Conservation (phyloP, 2,888 invertebrate genomes). For the Cheiracanthium punctorium region DNA sequence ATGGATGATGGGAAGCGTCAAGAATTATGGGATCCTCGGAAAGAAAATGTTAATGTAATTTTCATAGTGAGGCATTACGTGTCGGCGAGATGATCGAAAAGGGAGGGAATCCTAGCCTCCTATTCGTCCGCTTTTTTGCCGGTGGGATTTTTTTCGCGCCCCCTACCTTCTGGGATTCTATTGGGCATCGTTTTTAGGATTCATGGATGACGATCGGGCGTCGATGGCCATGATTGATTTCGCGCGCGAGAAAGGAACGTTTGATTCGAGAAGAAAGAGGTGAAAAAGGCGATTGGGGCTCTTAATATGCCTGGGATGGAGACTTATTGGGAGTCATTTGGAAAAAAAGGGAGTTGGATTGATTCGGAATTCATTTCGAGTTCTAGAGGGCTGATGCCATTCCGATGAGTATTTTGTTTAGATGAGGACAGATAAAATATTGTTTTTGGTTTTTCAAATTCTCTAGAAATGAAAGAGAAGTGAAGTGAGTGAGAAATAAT, state of each 20-base stretch:
- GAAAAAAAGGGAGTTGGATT: background rate
- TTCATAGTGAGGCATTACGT: constrained; percentile 66
- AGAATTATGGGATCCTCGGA: constrained; percentile 59
- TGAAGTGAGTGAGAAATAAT: no score
- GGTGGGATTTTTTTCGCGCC: constrained; percentile 12
- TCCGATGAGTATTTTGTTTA: no score
- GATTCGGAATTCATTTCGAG: no score
- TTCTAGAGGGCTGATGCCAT: no score
- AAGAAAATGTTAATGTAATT: constrained; percentile 69
- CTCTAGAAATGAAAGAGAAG: no score
- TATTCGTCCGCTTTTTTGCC: constrained; percentile 39
- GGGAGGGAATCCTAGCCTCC: constrained; percentile 36
- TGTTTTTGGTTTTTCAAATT: no score
- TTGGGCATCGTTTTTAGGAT: constrained; percentile 54
- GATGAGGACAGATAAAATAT: no score
- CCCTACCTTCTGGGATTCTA: constrained; percentile 26
- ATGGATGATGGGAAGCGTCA: constrained; percentile 54
- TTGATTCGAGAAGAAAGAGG: constrained; percentile 25
- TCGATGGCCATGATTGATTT: constrained; percentile 60
- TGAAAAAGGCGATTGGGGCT: background rate
- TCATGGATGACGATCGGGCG: constrained; percentile 51
- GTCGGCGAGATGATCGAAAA: constrained; percentile 36
- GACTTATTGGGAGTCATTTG: background rate
- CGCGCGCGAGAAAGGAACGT: background rate
- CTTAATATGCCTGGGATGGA: constrained; percentile 20